Conservation (phyloP, 1,140 invertebrate genomes). For the Neodiprion virginianus region DNA sequence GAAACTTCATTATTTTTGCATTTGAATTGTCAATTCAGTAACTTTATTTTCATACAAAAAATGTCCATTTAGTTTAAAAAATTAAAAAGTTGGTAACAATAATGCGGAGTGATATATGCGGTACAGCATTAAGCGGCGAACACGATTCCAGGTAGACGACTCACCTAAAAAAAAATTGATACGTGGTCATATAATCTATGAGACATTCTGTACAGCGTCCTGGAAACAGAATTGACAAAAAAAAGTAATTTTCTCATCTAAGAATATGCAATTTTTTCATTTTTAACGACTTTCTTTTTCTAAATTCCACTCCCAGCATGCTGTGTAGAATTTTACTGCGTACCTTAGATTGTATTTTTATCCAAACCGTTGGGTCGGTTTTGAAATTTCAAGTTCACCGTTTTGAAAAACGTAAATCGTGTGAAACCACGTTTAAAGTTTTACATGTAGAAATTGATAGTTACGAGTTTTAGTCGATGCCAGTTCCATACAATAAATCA, state of each 20-base stretch:
- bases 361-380: not conserved
- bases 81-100: too few relatives aligned
- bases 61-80: too few relatives aligned
- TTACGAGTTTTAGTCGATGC: not conserved
- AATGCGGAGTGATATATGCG: too few relatives aligned
- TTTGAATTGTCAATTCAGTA: too few relatives aligned
- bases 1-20: too few relatives aligned
- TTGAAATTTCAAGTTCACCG: not conserved
- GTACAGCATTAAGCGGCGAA: not conserved
- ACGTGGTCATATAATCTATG: not conserved
- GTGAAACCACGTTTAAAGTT: constrained; percentile 4
- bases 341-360: not conserved
- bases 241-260: not conserved
- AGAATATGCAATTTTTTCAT: not conserved
- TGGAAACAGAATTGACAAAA: not conserved
- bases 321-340: not conserved
- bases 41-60: too few relatives aligned
- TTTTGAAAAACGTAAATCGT: not conserved
- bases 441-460: constrained; percentile 1
- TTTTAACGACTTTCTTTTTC: not conserved
- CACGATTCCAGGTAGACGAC: not conserved
- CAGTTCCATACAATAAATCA: not conserved
- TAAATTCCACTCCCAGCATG: not conserved
- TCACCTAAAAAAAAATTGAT: not conserved
- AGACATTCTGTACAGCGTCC: not conserved